A percentile compares a stretch with the other conserved stretches of the same genome.
These are phyloP conservation scores for Pemphigus obesinymphae DNA, from an alignment of 1,140 invertebrate genomes.

Conservation along the genomic window DNA sequence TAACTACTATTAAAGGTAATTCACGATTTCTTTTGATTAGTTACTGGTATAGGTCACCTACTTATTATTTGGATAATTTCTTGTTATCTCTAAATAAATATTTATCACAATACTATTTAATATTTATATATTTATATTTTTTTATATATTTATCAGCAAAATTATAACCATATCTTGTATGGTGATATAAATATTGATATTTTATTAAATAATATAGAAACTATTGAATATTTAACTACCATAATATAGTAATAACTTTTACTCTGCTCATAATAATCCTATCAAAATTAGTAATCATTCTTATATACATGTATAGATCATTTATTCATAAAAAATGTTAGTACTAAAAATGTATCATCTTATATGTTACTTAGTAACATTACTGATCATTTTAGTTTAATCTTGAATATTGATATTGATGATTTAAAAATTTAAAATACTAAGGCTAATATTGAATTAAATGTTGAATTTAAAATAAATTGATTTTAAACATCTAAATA, in stretches of 20 bases:
- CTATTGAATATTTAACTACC: background rate
- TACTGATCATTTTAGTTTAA: background rate
- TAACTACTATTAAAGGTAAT: background rate
- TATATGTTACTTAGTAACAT: background rate
- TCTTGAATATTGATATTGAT: background rate
- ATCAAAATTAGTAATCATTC: background rate
- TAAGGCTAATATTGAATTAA: background rate
- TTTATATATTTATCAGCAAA: too few relatives aligned
- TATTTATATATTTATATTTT: too few relatives aligned
- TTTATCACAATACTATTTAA: background rate
- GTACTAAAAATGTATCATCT: background rate
- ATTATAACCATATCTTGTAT: background rate
- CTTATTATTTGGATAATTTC: background rate
- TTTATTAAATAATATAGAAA: background rate
- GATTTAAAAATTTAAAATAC: background rate
- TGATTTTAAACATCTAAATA: background rate
- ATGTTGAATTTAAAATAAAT: background rate
- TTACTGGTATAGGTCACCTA: background rate
- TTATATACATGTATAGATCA: background rate
- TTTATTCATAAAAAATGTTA: background rate
- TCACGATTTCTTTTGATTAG: background rate
- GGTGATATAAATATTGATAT: background rate
- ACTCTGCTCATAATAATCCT: background rate
- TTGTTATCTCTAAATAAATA: background rate
- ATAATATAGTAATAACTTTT: background rate